Evolutionary conservation across 2,888 invertebrate genomes (phyloP), one percentile per base, ranked within the genome.

Genomic region (Zygogramma bicolorata): DNA sequence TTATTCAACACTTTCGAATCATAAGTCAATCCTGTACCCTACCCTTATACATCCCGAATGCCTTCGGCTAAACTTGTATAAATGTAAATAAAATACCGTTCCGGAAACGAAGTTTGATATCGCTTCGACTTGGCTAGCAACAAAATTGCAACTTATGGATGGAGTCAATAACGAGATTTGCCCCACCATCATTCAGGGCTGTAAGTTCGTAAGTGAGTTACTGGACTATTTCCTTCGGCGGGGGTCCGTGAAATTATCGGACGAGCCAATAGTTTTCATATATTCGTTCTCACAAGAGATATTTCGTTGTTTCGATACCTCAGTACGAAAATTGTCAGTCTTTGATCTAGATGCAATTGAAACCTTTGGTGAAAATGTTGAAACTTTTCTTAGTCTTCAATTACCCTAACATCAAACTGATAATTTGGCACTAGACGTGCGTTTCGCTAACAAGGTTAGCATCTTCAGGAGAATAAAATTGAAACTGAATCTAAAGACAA

Each of bases 171-270:
- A 82, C 79, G 72, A 81, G 81, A 82, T 82, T 81, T 81, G 74
- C 78, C 65, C 53, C 70, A 75, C 77, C 80, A 80, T 79, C 80
- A 74, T 77, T 74, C 79, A 76, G 77, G 70, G 71, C 79, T 74
- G 79, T 78, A 77, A 77, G 80, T 75, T 72, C 72, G 77, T 78
- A 82, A 81, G 79, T 80, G 80, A 82, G 81, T 81, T 82, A 81
- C 78, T 76, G 81, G 81, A 77, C 80, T 79, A 80, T 80, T 80
- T 81, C 79, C 78, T 71, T 34, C 49, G 79, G 75, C 78, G 75
- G 76, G 77, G 81, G 82, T 81, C 81, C 81, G 80, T 80, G 80
- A 76, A 81, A 81, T 83, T 82, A 81, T 80, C 78, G 81, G 80
- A 79, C 81, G 81, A 81, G 81, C 80, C 83, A 83, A 82, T 82